Base-by-base conservation (phyloP, 2,888 invertebrate genomes). In the Heliconius charithonia region DNA sequence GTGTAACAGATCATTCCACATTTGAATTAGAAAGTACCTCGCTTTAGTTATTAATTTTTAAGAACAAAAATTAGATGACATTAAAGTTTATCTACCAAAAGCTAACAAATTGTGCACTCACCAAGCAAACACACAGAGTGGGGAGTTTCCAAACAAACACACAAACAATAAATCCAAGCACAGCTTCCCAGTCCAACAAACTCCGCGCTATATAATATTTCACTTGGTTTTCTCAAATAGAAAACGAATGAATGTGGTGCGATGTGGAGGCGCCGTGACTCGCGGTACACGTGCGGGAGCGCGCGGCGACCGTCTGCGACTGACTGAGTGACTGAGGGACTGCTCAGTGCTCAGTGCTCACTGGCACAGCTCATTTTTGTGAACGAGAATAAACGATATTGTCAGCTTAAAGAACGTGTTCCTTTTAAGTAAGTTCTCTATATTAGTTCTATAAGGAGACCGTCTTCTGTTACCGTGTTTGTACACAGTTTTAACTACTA, bases 161-260 rank as follows among this genome's bases (percentile, higher is more conserved):
- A 66, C 89, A 84, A 83, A 79, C 81, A 80, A 83, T 84, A 87
- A 89, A 89, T 88, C 86, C 91, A 92, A 90, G 88, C 89, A 89
- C 88, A 87, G 85, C 83, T n/a, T 59, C 59, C n/a, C 59, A 59
- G n/a, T 59, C 22, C 22, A 9, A 59, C 62, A 62, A 10, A 25
- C 62, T 69, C 56, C 83, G 83, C 83, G 80, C 83, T 81, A 79
- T 79, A 82, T 78, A 85, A 86, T 90, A 90, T 92, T 92, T 90
- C 93, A 93, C 93, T 92, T 88, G 88, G 90, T 93, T 93, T 93
- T 93, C 93, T 88, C 90, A 84, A 80, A 77, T 83, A 87, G 92
- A 92, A 93, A 93, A 93, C 91, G 86, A 91, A 91, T 90, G 91
- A 90, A 91, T 87, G 86, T 87, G 89, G 88, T 87, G 84, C 86